Conservation (phyloP, 1,140 invertebrate genomes). For the Listronotus bonariensis region DNA sequence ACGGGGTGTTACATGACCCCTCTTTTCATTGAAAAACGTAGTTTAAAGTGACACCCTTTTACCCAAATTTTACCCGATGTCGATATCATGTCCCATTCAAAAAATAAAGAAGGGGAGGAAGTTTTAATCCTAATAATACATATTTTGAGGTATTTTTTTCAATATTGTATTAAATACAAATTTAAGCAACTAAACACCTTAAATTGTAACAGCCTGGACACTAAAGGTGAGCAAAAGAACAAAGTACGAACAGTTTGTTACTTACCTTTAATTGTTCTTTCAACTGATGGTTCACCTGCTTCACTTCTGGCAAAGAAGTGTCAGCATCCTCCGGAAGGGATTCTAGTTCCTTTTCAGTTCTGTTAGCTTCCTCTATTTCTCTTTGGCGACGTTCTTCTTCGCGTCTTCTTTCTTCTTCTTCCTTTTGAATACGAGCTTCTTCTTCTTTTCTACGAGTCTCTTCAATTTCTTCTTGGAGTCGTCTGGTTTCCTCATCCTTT, state of each 20-base stretch:
- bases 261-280: slow-evolving; percentile 49
- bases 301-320: slow-evolving; percentile 46
- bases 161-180: not conserved
- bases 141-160: too few species aligned
- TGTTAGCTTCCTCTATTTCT: slow-evolving; percentile 27
- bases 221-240: not conserved
- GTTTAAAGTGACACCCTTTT: too few species aligned
- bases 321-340: slow-evolving; percentile 46
- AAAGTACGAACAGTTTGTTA: too few species aligned
- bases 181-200: too few species aligned
- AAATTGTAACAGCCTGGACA: not conserved
- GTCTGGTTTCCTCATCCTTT: slow-evolving; percentile 88
- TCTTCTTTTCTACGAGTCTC: slow-evolving; percentile 47
- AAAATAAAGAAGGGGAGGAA: too few species aligned
- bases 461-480: slow-evolving; percentile 78
- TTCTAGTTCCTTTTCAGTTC: slow-evolving; percentile 44
- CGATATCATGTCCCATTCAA: too few species aligned
- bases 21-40: too few species aligned
- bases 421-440: slow-evolving; percentile 40
- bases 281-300: slow-evolving; percentile 47
- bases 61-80: too few species aligned
- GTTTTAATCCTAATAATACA: too few species aligned
- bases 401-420: slow-evolving; percentile 39
- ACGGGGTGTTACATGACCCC: too few species aligned
- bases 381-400: slow-evolving; percentile 40